phyloP scores from a whole-genome alignment of 1,140 invertebrate species.

The Ditylenchus dipsaci region DNA sequence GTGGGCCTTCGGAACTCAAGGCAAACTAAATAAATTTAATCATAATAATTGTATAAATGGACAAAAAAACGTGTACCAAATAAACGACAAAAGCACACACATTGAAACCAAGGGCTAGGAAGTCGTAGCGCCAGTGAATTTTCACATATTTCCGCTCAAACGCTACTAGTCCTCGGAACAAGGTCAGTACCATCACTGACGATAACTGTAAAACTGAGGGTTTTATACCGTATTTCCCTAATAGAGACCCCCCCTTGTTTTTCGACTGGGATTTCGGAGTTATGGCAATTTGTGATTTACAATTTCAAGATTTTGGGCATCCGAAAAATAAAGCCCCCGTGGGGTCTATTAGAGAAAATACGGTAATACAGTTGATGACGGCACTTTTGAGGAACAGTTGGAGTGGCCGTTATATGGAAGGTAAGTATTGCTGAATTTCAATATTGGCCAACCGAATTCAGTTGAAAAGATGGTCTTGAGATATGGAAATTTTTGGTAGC shows the following conservation, averaged over 20 bases:
- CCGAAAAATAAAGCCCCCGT: too few relatives aligned
- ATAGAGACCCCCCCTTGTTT: too few relatives aligned
- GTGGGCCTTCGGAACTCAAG: background rate
- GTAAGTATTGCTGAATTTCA: too few relatives aligned
- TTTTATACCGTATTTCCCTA: too few relatives aligned
- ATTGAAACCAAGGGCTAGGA: background rate
- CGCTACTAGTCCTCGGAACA: background rate
- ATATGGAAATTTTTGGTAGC: background rate
- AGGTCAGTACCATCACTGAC: background rate
- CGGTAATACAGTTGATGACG: too few relatives aligned
- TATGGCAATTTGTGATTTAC: too few relatives aligned
- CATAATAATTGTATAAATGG: background rate
- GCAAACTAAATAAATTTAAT: background rate
- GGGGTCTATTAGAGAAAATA: too few relatives aligned
- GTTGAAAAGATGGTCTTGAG: background rate
- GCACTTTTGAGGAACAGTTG: too few relatives aligned
- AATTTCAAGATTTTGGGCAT: too few relatives aligned
- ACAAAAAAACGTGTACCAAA: background rate
- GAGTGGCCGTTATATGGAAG: too few relatives aligned
- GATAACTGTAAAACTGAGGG: background rate
- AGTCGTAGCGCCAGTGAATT: conserved; percentile 3
- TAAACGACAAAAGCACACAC: background rate
- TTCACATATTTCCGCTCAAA: conserved; percentile 16
- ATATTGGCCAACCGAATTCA: background rate
- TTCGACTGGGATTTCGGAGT: too few relatives aligned